A percentile compares a stretch with the other conserved stretches of the same genome.
Conservation (phyloP, 2,113 vertebrate species). For the Sapajus apella region DNA sequence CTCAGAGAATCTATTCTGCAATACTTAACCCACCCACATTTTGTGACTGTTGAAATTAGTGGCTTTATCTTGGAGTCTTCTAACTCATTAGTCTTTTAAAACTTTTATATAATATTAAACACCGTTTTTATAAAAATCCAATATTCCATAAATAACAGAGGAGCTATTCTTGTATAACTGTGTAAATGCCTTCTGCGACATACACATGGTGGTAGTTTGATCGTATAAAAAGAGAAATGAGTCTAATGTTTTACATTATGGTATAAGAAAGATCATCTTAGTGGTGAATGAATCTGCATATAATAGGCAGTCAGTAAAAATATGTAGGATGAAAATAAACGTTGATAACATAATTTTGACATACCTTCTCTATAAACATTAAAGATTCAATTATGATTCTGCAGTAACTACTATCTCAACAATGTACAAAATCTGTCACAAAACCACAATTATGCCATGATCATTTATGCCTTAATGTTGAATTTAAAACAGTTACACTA, state of each 20-base stretch:
- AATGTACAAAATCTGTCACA: background rate
- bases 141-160: background rate
- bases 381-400: background rate
- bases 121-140: background rate
- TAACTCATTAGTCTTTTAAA: background rate
- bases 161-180: background rate
- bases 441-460: background rate
- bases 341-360: background rate
- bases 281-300: background rate
- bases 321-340: background rate
- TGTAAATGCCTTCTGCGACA: background rate
- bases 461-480: background rate
- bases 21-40: background rate
- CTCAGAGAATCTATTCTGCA: accelerated
- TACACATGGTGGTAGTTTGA: background rate
- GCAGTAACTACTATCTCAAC: background rate
- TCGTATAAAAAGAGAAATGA: background rate
- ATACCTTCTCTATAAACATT: background rate
- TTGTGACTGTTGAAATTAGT: background rate
- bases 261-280: background rate
- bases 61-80: background rate
- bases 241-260: background rate
- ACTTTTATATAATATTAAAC: background rate
- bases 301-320: background rate
- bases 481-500: background rate